phyloP scores from a whole-genome alignment of 2,888 invertebrate genomes.

The Entomobrya proxima region DNA sequence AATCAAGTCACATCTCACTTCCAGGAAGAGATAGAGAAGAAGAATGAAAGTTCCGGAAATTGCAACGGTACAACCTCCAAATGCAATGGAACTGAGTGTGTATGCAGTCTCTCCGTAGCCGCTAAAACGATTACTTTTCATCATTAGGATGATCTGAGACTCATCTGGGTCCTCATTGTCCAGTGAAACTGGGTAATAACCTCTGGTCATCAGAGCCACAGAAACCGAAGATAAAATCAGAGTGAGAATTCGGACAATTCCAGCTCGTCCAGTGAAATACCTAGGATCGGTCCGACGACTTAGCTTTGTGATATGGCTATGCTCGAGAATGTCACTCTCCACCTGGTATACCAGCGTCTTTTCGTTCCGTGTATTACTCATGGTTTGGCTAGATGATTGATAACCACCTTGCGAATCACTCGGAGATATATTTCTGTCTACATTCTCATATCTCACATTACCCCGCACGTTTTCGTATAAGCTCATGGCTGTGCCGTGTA shows the following conservation, averaged over 20 bases:
- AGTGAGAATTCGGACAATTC: constrained; percentile 1
- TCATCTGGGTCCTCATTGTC: no score
- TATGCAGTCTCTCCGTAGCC: neutral
- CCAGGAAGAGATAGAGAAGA: constrained; percentile 15
- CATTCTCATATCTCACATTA: no score
- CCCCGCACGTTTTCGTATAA: no score
- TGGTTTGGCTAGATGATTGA: neutral
- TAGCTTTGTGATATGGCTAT: constrained; percentile 18
- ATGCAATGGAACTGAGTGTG: neutral
- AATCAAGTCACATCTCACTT: constrained; percentile 38
- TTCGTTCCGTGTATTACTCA: neutral
- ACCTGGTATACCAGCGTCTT: constrained; percentile 39
- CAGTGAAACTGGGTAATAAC: neutral
- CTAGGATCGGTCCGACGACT: constrained; percentile 17
- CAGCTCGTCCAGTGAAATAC: constrained; percentile 50
- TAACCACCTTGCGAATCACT: no score
- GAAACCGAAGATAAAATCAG: neutral
- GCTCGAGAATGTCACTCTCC: constrained; percentile 43
- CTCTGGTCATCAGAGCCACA: neutral
- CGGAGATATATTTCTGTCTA: no score
- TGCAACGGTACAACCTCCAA: neutral
- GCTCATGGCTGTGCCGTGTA: no score
- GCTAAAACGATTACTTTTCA: neutral
- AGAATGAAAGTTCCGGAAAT: constrained; percentile 20
- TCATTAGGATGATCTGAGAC: no score